Percentiles rank a stretch among this genome's conserved stretches.
Conservation (phyloP, 2,113 vertebrate genomes). For the Gorsachius goisagi region DNA sequence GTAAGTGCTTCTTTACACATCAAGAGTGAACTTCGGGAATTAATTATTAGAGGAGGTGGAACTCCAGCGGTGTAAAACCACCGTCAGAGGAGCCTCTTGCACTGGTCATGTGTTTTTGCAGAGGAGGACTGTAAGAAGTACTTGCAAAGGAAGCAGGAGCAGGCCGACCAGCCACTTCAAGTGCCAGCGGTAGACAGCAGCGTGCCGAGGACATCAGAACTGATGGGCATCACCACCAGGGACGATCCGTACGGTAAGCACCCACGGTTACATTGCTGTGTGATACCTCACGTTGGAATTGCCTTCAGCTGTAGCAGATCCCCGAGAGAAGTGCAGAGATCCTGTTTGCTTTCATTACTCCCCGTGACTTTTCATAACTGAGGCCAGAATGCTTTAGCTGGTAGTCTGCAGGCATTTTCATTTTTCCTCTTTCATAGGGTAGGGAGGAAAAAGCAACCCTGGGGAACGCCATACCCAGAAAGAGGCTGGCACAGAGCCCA, state of each 20-base stretch:
- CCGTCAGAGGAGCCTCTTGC: background rate
- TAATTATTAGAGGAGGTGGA: background rate
- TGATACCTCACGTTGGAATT: fast-evolving
- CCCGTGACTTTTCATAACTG: background rate
- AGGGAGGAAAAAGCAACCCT: background rate
- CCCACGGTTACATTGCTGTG: fast-evolving
- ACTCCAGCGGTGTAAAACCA: background rate
- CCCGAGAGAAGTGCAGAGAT: background rate
- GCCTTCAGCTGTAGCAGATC: background rate
- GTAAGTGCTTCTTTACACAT: background rate
- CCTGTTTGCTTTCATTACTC: background rate
- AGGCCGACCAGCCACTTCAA: conserved; percentile 81
- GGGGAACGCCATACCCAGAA: background rate
- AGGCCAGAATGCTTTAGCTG: background rate
- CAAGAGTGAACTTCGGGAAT: background rate
- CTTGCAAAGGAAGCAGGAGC: conserved; percentile 63
- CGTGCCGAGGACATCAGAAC: conserved; percentile 64
- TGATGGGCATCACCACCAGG: conserved; percentile 80
- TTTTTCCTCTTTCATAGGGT: background rate
- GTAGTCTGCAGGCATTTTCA: background rate
- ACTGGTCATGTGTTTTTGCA: conserved; percentile 42
- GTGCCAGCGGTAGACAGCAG: conserved; percentile 90
- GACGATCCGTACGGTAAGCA: conserved; percentile 83
- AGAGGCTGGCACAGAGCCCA: background rate
- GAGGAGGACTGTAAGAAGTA: conserved; percentile 86